Evolutionary conservation across 2,797 vertebrate species (phyloP).

Genomic region (Meriones psammophilus): DNA sequence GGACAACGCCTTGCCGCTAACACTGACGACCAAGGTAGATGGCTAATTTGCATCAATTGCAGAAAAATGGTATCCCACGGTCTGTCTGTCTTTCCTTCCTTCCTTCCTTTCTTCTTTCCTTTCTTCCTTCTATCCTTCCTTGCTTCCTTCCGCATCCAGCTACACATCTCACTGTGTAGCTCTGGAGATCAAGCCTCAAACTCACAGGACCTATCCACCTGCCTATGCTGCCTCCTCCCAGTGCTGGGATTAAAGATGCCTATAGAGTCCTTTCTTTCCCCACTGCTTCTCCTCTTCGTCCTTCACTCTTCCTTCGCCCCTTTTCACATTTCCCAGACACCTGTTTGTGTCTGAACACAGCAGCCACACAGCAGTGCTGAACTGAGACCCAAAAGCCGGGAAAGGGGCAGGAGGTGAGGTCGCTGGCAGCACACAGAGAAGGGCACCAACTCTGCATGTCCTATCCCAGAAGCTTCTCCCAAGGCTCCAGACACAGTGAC

Average conservation of each 20-base stretch:
- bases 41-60: not conserved
- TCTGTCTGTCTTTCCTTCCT: not conserved
- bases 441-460: not conserved
- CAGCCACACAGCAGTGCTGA: not conserved
- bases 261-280: not conserved
- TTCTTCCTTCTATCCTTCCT: no score
- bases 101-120: not conserved
- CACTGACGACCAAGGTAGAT: not conserved
- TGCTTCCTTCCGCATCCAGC: not conserved
- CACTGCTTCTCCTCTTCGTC: not conserved
- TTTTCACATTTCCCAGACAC: not conserved
- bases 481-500: not conserved
- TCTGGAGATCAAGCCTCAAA: not conserved
- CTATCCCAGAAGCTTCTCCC: not conserved
- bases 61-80: not conserved
- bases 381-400: not conserved
- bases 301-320: not conserved
- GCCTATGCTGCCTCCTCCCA: not conserved
- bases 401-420: not conserved
- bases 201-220: not conserved
- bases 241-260: not conserved
- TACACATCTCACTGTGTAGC: not conserved
- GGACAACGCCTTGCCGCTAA: not conserved
- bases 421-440: not conserved
- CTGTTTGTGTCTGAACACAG: not conserved